Base-by-base conservation (phyloP, 2,113 vertebrate genomes). In the Zapornia atra region DNA sequence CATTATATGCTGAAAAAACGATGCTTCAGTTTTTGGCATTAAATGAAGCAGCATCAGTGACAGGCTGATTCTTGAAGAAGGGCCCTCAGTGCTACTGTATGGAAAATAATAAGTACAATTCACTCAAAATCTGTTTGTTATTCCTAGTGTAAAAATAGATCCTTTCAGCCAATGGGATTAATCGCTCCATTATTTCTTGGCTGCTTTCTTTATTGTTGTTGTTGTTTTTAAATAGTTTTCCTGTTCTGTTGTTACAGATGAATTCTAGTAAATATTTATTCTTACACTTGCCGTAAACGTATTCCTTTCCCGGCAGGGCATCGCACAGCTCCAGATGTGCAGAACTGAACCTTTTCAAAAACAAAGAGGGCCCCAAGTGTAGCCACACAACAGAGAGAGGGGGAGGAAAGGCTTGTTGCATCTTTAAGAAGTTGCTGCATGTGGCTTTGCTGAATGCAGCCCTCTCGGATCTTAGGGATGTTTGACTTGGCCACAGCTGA, bases 241-340 rank as follows among this genome's bases (percentile, higher is more conserved):
- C 94, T 97, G 89, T 88, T 94, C 93, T 93, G 92, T 88, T 97
- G 64, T 91, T 91, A 68, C 91, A 95, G 86, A 96, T 93, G 80
- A 96, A 57, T 96, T 96, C 91, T 89, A 56, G 71, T 93, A 97
- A 97, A 96, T 97, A 95, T 97, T 97, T 96, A 88, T 85, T 38
- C 82, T 87, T 91, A 64, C 77, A 70, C 83, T 96, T 89, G 82
- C 80, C 11, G 5, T 92, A 94, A 86, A 83, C 2, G 0, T 92
- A 71, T 85, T 88, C 79, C 51, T 91, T 85, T 92, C 78, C 85
- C 53, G 17, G 80, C 22, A 20, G 69, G 71, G 57, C 76, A 61
- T 33, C 5, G 33, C 77, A 12, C 40, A 44, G 78, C 48, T 96
- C 86, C 95, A 96, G 91, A 95, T 93, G 82, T 93, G 77, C 48